Evolutionary conservation across 2,797 vertebrate genomes (phyloP), one percentile per base, ranked within the genome.

Genomic region (Sebastes nivosus): DNA sequence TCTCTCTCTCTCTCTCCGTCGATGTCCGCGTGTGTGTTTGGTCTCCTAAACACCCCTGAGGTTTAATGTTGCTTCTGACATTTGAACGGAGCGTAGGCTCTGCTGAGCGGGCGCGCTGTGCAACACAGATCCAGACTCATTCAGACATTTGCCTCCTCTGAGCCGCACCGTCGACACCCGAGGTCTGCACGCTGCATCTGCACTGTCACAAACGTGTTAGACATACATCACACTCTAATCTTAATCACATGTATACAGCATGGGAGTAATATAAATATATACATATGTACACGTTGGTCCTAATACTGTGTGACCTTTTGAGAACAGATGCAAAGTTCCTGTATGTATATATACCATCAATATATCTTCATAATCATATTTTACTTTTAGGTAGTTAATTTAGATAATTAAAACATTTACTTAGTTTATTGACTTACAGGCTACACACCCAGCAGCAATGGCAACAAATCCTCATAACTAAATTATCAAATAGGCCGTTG

Each of bases 1-100:
- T 36, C 11, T 36, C 34, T 2, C 36, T 14, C 57, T 32, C 63
- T 55, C 46, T 34, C 27, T 18, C 20, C n/a, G 20, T 22, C 10
- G 4, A 4, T 24, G 7, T 68, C 83, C 59, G 50, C 7, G 25
- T 57, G 52, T 72, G 70, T 90, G 77, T 83, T 80, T 87, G 67
- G 85, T 86, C 76, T 75, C 77, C 52, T 52, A 70, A 91, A 91
- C 71, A 81, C 70, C 81, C 81, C 74, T 22, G 75, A 90, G 89
- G 74, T 83, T 78, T 83, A 67, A 76, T 67, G 81, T 34, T 78
- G 79, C 79, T 8, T 69, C 75, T 92, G 86, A 90, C 86, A 91
- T 89, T 90, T 90, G 75, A 73, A 74, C 7, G 34, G 46, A 72
- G 65, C 34, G 20, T 57, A 24, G 67, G 75, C 77, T 75, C 52